A percentile compares a stretch with the other conserved stretches of the same genome.
Conservation (phyloP, 2,797 vertebrate genomes). For the Argentina silus region DNA sequence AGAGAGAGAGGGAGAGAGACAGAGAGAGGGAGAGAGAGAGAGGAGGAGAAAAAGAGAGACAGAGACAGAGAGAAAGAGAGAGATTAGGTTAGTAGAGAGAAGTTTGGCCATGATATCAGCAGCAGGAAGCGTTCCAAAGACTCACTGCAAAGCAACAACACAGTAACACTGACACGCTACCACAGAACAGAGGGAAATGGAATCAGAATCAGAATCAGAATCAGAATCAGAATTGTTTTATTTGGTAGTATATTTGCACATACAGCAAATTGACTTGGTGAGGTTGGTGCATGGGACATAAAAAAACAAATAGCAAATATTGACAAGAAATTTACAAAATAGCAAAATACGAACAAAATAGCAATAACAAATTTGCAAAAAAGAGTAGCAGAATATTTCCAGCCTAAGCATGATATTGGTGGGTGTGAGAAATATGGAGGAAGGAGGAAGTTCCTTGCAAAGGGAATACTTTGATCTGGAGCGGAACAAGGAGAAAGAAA, state of each 20-base stretch:
- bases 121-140: neutral
- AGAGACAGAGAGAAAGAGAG: neutral
- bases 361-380: no score
- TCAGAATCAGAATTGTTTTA: no score
- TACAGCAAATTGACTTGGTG: no score
- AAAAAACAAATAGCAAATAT: no score
- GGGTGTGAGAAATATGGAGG: constrained; percentile 2
- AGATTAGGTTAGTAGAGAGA: neutral
- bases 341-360: no score
- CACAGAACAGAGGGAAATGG: no score
- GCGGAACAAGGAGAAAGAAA: constrained; percentile 5
- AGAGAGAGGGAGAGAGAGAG: neutral
- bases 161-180: neutral
- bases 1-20: neutral
- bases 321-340: no score
- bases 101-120: neutral
- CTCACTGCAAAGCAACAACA: constrained; percentile 2
- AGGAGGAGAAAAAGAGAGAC: neutral
- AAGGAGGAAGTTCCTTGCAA: neutral
- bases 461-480: neutral
- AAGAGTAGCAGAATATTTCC: no score
- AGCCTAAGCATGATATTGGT: neutral
- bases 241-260: no score
- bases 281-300: no score
- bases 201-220: no score